phyloP scores from a whole-genome alignment of 2,888 invertebrate species.

The Alviniconcha strummeri region DNA sequence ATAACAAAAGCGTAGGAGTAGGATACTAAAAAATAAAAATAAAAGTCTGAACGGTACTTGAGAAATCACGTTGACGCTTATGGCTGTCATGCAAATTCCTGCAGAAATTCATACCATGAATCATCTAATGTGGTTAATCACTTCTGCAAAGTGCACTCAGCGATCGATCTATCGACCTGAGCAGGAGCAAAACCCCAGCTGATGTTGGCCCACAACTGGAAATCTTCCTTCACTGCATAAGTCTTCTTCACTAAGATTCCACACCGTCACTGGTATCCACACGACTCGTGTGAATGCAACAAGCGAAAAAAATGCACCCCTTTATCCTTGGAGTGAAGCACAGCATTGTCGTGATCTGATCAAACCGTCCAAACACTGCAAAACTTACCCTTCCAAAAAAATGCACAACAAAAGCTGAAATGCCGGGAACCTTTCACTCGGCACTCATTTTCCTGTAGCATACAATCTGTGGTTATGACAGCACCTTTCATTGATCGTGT shows the following conservation, averaged over 20 bases:
- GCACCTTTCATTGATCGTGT: constrained; percentile 5
- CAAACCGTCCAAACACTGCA: neutral
- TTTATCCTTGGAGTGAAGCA: too few relatives aligned
- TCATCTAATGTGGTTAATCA: too few relatives aligned
- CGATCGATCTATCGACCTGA: constrained; percentile 6
- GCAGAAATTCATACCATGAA: too few relatives aligned
- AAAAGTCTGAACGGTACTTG: too few relatives aligned
- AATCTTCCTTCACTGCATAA: neutral
- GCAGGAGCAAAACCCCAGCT: constrained; percentile 5
- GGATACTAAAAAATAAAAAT: too few relatives aligned
- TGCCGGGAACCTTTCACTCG: constrained; percentile 26
- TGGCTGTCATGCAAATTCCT: too few relatives aligned
- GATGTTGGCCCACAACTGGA: constrained; percentile 1
- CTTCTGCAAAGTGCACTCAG: neutral
- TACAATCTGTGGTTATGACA: constrained; percentile 13
- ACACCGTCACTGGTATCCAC: too few relatives aligned
- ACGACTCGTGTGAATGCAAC: too few relatives aligned
- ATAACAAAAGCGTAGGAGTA: too few relatives aligned
- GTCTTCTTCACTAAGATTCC: too few relatives aligned
- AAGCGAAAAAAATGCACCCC: too few relatives aligned
- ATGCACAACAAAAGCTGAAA: constrained; percentile 27
- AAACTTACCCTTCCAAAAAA: constrained; percentile 26
- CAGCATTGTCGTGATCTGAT: neutral
- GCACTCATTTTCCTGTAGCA: constrained; percentile 26
- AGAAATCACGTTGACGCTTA: too few relatives aligned